Conservation (phyloP, 2,113 vertebrate species). For the Ranitomeya variabilis region DNA sequence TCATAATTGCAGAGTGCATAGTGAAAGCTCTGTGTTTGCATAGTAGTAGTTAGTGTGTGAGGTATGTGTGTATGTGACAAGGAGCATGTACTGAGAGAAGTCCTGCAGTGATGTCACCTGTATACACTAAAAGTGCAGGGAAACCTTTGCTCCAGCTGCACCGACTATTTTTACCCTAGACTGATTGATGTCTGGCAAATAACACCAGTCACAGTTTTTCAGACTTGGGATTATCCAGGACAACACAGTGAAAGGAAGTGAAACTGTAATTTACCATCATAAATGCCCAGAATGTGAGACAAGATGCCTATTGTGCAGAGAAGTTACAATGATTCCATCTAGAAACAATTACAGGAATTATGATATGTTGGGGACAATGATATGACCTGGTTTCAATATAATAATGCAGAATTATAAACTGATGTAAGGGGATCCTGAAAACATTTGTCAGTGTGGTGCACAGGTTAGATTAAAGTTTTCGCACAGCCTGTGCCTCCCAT, state of each 20-base stretch:
- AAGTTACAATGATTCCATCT: background rate
- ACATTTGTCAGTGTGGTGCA: no score
- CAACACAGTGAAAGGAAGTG: slow-evolving; percentile 9
- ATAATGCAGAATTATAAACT: background rate
- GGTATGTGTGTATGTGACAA: slow-evolving; percentile 50
- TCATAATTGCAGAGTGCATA: background rate
- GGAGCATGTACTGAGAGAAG: slow-evolving; percentile 15
- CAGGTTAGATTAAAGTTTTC: no score
- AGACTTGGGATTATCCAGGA: background rate
- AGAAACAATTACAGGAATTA: background rate
- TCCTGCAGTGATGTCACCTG: background rate
- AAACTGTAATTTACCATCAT: background rate
- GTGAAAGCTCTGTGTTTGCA: slow-evolving; percentile 11
- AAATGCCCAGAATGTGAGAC: slow-evolving; percentile 16
- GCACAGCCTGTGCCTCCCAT: no score
- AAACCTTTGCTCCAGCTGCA: background rate
- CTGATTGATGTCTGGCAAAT: slow-evolving; percentile 19
- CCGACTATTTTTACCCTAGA: slow-evolving; percentile 34
- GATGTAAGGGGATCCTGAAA: no score
- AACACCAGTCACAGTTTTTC: background rate
- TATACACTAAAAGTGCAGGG: background rate
- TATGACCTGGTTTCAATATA: background rate
- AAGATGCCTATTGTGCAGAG: background rate
- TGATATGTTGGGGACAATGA: background rate
- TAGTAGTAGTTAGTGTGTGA: background rate